phyloP scores from a whole-genome alignment of 53 echinoderm and acorn worm genomes.

The Mesocentrotus franciscanus region DNA sequence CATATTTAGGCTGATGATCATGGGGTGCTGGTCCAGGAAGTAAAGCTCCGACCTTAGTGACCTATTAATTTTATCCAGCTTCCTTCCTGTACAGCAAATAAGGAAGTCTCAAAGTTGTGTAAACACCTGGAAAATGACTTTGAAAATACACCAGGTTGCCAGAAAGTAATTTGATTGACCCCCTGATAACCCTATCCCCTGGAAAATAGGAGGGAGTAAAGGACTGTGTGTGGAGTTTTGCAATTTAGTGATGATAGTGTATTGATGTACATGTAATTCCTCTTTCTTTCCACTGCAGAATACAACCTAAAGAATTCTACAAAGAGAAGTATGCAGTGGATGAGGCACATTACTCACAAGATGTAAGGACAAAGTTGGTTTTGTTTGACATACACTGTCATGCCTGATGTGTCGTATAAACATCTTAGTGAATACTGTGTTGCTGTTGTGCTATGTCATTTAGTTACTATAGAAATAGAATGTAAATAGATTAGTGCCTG shows the following conservation, averaged over 20 bases:
- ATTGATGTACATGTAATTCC: background rate
- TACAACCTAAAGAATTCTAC: slow-evolving; percentile 79
- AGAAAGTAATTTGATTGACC: too few relatives aligned
- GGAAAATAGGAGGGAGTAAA: background rate
- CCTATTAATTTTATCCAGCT: background rate
- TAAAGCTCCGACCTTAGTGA: background rate
- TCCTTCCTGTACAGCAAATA: background rate
- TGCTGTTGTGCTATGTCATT: too few relatives aligned
- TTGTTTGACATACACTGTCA: too few relatives aligned
- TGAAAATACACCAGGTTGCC: background rate
- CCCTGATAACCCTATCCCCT: too few relatives aligned
- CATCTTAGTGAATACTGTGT: too few relatives aligned
- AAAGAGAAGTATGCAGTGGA: slow-evolving; percentile 90
- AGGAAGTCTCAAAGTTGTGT: background rate
- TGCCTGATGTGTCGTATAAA: too few relatives aligned
- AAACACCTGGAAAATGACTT: background rate
- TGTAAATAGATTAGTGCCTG: too few relatives aligned
- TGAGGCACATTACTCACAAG: slow-evolving; percentile 79
- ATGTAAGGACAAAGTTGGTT: slow-evolving; percentile 69
- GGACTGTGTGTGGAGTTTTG: background rate
- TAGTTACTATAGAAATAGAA: too few relatives aligned
- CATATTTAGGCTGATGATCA: background rate
- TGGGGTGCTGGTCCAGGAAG: background rate
- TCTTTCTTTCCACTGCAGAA: slow-evolving; percentile 49
- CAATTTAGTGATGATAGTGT: background rate